Percentiles rank a stretch among this genome's conserved stretches.
These are phyloP conservation scores for Chrysolina americana DNA, from an alignment of 2,888 invertebrate species.

Conservation along the genomic window DNA sequence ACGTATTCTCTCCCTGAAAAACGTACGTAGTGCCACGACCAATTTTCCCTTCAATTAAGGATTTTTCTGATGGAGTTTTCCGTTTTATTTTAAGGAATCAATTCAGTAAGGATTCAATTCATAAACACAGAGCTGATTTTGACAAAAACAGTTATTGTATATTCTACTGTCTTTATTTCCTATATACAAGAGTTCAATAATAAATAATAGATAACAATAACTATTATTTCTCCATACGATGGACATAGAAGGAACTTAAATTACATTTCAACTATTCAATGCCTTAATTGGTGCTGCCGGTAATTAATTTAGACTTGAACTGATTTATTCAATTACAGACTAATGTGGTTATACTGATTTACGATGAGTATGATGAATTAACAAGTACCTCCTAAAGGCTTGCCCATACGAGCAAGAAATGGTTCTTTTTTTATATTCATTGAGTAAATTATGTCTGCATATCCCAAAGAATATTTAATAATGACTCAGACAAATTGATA, in stretches of 20 bases:
- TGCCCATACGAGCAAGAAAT: background rate
- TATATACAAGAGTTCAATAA: background rate
- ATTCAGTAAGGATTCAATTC: background rate
- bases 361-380: background rate
- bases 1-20: no score
- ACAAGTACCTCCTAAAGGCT: background rate
- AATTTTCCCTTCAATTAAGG: no score
- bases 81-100: no score
- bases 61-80: no score
- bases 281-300: slow-evolving; percentile 15
- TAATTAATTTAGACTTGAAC: slow-evolving; percentile 20
- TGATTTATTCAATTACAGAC: slow-evolving; percentile 16
- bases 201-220: background rate
- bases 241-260: background rate
- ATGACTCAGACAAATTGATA: no score
- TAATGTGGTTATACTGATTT: slow-evolving; percentile 8
- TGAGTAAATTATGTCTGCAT: background rate
- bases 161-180: background rate
- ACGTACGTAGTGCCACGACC: no score
- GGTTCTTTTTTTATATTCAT: background rate
- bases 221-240: background rate
- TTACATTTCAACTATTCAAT: slow-evolving; percentile 10
- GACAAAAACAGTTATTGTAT: background rate
- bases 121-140: background rate
- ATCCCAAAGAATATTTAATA: background rate